Percentiles rank a stretch among this genome's conserved stretches.
These are phyloP conservation scores for Drosophila koepferae DNA, from an alignment of 2,888 invertebrate species.

Conservation along the genomic window DNA sequence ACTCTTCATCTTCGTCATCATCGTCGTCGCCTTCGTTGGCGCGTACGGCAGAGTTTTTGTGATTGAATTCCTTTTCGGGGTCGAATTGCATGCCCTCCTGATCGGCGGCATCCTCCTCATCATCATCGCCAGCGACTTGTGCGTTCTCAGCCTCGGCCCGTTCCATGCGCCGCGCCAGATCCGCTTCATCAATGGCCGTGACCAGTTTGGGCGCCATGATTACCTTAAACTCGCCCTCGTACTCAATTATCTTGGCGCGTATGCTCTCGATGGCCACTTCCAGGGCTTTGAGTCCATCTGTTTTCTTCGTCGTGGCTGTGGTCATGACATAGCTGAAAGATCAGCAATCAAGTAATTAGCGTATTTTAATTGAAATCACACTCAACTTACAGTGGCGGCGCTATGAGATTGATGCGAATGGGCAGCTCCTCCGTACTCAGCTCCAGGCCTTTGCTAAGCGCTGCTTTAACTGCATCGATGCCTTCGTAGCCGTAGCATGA, in stretches of 20 bases:
- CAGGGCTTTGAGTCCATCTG: conserved; percentile 95
- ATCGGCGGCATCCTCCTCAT: conserved; percentile 90
- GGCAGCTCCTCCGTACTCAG: conserved; percentile 97
- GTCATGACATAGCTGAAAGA: conserved; percentile 91
- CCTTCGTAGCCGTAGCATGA: conserved; percentile 99
- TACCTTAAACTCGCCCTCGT: conserved; percentile 96
- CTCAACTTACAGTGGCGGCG: conserved; percentile 94
- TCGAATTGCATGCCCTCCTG: conserved; percentile 86
- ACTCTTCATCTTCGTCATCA: conserved; percentile 72
- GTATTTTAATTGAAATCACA: background rate
- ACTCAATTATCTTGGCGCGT: conserved; percentile 91
- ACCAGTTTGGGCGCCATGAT: conserved; percentile 99
- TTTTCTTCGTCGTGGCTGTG: conserved; percentile 98
- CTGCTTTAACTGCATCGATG: conserved; percentile 98
- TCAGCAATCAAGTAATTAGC: background rate
- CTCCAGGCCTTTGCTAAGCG: conserved; percentile 94
- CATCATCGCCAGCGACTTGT: conserved; percentile 96
- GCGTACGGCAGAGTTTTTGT: conserved; percentile 75
- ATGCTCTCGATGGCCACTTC: conserved; percentile 96
- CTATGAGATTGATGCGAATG: conserved; percentile 99
- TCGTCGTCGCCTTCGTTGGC: conserved; percentile 53
- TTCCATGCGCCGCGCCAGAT: conserved; percentile 96
- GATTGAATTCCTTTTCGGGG: conserved; percentile 82
- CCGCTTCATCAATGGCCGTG: conserved; percentile 98
- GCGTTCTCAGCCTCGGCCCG: conserved; percentile 96